Evolutionary conservation across 2,113 vertebrate genomes (phyloP).

Genomic region (Phalacrocorax aristotelis): DNA sequence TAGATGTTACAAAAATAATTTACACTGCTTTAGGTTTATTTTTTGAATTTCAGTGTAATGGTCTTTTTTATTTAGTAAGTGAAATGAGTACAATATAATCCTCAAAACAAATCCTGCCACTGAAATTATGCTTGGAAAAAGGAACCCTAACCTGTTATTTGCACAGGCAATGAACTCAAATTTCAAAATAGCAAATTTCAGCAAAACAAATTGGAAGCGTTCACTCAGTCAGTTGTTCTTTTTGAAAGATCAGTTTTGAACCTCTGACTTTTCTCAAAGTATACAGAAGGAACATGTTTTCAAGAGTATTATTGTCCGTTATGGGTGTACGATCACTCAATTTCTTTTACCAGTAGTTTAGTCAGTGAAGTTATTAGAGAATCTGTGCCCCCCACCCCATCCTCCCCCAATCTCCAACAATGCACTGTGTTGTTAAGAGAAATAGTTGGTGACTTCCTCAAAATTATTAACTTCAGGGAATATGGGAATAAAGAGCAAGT

Average conservation of each 20-base stretch:
- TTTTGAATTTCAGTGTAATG: constrained; percentile 3
- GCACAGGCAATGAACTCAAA: background rate
- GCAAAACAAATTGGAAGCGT: background rate
- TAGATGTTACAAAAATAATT: constrained; percentile 24
- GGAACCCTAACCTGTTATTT: background rate
- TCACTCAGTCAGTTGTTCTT: background rate
- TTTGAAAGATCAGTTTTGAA: background rate
- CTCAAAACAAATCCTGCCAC: constrained; percentile 7
- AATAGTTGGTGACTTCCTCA: background rate
- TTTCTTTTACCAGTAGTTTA: background rate
- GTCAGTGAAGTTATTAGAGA: background rate
- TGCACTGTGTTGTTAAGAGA: background rate
- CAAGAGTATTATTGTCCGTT: background rate
- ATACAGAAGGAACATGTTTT: background rate
- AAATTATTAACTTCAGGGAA: background rate
- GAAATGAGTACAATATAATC: background rate
- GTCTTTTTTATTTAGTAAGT: background rate
- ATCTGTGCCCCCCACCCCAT: background rate
- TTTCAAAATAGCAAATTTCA: constrained; percentile 32
- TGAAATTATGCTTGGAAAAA: constrained; percentile 22
- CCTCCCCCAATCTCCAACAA: background rate
- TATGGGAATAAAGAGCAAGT: background rate
- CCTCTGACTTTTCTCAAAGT: background rate
- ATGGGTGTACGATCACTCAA: background rate
- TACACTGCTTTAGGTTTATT: background rate